phyloP scores from a whole-genome alignment of 1,140 invertebrate species.

The Proctacanthus coquilletti region DNA sequence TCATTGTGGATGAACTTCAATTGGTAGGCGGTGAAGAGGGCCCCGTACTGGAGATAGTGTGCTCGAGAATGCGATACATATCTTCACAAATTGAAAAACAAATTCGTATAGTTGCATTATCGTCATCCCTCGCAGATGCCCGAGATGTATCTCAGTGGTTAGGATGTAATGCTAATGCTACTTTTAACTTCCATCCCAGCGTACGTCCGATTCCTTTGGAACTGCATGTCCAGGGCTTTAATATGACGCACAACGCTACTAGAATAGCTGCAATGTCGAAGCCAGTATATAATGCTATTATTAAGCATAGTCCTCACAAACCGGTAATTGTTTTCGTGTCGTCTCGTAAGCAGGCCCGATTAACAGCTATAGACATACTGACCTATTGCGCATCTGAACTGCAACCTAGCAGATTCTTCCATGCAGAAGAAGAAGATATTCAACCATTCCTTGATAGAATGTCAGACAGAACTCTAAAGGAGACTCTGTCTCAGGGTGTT shows the following conservation, averaged over 20 bases:
- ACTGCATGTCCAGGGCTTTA: constrained; percentile 92
- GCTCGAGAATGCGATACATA: constrained; percentile 94
- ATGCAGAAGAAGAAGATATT: constrained; percentile 73
- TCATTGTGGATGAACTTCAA: constrained; percentile 97
- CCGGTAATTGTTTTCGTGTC: constrained; percentile 96
- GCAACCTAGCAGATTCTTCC: constrained; percentile 72
- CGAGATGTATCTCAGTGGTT: constrained; percentile 94
- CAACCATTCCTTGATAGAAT: constrained; percentile 76
- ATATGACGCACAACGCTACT: constrained; percentile 93
- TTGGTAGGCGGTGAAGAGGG: constrained; percentile 76
- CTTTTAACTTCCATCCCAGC: constrained; percentile 98
- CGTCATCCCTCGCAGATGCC: constrained; percentile 87
- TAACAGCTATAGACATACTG: constrained; percentile 89
- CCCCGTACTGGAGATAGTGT: constrained; percentile 91
- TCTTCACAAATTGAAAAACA: constrained; percentile 87
- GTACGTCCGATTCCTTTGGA: constrained; percentile 90
- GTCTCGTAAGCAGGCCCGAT: constrained; percentile 77
- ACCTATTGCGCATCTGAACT: constrained; percentile 84
- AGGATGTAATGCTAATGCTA: constrained; percentile 78
- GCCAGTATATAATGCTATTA: constrained; percentile 90
- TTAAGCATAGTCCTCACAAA: constrained; percentile 70
- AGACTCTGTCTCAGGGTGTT: constrained; percentile 83
- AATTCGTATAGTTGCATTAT: constrained; percentile 91
- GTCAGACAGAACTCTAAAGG: constrained; percentile 73
- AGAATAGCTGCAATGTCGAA: constrained; percentile 94